These are phyloP conservation scores for Rhinatrema bivittatum DNA, from an alignment of 2,797 vertebrate species.

Conservation along the genomic window DNA sequence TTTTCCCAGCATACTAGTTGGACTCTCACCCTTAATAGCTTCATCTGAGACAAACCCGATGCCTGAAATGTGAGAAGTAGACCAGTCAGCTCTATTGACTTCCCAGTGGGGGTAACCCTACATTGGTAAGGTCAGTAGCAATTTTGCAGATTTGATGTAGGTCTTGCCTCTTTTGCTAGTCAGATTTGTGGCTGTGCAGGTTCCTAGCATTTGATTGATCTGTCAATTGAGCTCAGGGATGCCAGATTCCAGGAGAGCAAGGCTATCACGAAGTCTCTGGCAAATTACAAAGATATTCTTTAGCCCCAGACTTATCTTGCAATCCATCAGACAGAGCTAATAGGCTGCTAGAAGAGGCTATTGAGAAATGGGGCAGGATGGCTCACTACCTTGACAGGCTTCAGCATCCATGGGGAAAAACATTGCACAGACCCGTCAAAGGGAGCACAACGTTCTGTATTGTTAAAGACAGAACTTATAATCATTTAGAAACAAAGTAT, in stretches of 20 bases:
- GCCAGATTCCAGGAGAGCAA: slow-evolving; percentile 13
- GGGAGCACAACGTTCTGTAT: slow-evolving; percentile 2
- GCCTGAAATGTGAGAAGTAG: not conserved
- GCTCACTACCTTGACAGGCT: not conserved
- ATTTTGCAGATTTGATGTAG: not conserved
- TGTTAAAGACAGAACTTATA: not conserved
- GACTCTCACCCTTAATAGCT: slow-evolving; percentile 1
- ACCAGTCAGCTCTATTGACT: rapidly evolving
- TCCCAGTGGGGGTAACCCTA: not conserved
- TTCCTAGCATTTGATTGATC: slow-evolving; percentile 11
- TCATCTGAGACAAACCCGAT: not conserved
- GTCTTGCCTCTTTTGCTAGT: not conserved
- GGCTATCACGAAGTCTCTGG: slow-evolving; percentile 22
- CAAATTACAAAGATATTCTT: slow-evolving; percentile 22
- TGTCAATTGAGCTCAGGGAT: slow-evolving; percentile 21
- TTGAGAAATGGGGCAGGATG: slow-evolving; percentile 16
- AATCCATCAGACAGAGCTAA: slow-evolving; percentile 3
- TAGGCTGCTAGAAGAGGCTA: slow-evolving; percentile 9
- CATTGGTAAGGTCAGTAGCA: not conserved
- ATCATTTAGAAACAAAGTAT: not conserved
- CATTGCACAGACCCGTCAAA: slow-evolving; percentile 13
- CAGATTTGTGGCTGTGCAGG: not conserved
- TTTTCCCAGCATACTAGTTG: not conserved
- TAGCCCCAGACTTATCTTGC: slow-evolving; percentile 23
- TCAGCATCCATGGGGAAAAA: not conserved